phyloP scores from a whole-genome alignment of 2,113 vertebrate species.

The Mormoops blainvillei region DNA sequence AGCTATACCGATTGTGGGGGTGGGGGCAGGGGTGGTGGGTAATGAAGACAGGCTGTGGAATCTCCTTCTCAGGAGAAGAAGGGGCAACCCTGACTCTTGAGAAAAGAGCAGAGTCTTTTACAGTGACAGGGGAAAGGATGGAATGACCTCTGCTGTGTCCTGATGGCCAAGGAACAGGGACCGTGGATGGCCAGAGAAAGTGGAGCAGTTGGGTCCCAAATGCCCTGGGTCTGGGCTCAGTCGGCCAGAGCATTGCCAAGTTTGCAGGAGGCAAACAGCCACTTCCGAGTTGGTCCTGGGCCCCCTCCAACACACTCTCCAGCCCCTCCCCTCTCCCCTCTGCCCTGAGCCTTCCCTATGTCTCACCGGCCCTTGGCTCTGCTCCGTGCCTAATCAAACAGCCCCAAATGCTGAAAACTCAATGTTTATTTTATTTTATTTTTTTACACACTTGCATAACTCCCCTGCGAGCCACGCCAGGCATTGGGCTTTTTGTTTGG shows the following conservation, averaged over 20 bases:
- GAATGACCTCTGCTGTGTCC: background rate
- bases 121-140: background rate
- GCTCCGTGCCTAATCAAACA: constrained; percentile 72
- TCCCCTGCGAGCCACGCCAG: constrained; percentile 71
- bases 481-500: constrained; percentile 73
- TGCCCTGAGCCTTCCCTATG: constrained; percentile 19
- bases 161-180: background rate
- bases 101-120: background rate
- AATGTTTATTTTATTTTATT: constrained; percentile 79
- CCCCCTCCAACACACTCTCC: background rate
- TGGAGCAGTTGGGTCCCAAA: background rate
- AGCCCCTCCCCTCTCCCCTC: background rate
- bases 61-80: constrained; percentile 2
- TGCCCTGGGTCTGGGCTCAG: constrained; percentile 26
- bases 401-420: constrained; percentile 67
- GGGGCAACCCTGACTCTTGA: background rate
- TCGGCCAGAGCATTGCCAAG: background rate
- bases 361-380: constrained; percentile 51
- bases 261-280: constrained; percentile 14
- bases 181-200: background rate
- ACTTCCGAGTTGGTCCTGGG: background rate
- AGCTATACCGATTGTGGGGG: background rate
- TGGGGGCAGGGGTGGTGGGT: background rate
- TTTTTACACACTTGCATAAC: constrained; percentile 79
- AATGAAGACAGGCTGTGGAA: constrained; percentile 55